Evolutionary conservation across 2,797 vertebrate genomes (phyloP), one percentile per base, ranked within the genome.

Genomic region (Siniperca scherzeri): DNA sequence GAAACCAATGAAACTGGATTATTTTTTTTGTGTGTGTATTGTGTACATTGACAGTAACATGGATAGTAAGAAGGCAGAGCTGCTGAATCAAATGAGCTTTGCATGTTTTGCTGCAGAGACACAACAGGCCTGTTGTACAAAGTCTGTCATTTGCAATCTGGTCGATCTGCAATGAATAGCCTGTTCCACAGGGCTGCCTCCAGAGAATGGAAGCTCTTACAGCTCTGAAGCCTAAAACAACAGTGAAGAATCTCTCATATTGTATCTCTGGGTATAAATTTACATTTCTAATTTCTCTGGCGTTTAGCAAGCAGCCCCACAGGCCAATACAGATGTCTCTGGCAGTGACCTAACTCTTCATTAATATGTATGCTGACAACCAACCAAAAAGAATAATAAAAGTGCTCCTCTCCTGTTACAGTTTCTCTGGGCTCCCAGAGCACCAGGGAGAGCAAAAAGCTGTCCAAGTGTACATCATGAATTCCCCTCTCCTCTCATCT

Each of bases 351-450:
- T 94, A 87, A 93, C 89, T 92, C 90, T 94, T 94, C 93, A 95
- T 96, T 94, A 95, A 95, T 94, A 96, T 96, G 94, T 91, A 96
- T 94, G 94, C 90, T 92, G 93, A 95, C 93, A 95, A 94, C 86
- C 89, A 74, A 92, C 91, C 91, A 93, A 92, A 93, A 93, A 90
- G 89, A 92, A 94, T 92, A 90, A 90, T 91, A 90, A 89, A 92
- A 94, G 91, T 89, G 88, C 87, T 84, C 77, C 73, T 93, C 92
- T 92, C 87, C 68, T 76, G 89, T 94, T 94, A 90, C 91, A 87
- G 80, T 83, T 86, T 92, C 88, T 86, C 62, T 75, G 46, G 22
- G 84, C 86, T 89, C 81, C 72, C 70, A 80, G 81, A 79, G 75
- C 72, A 81, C 72, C 77, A 79, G 44, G 62, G 70, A 89, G 82